A percentile compares a stretch with the other conserved stretches of the same genome.
These are phyloP conservation scores for Leptopilina boulardi DNA, from an alignment of 1,140 invertebrate species.

Conservation along the genomic window DNA sequence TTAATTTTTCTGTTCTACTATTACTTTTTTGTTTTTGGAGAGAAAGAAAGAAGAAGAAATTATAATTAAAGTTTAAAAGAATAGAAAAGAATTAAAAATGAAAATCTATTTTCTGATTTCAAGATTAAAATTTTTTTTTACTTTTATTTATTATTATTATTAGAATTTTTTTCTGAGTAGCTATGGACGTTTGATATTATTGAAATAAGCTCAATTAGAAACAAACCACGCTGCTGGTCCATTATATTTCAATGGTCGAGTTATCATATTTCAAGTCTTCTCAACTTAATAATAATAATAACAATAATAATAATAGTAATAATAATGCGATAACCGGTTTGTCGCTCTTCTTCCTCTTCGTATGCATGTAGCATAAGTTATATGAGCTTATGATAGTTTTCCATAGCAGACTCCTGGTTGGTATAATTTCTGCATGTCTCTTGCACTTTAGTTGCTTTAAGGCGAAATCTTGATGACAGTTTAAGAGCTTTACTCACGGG, in stretches of 20 bases:
- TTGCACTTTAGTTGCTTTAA: constrained; percentile 19
- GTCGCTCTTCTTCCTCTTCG: background rate
- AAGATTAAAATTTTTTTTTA: background rate
- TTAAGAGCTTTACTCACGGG: constrained; percentile 14
- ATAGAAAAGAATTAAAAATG: too few relatives aligned
- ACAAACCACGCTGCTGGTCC: constrained; percentile 19
- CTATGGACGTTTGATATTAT: background rate
- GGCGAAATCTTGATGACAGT: constrained; percentile 29
- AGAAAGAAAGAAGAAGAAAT: too few relatives aligned
- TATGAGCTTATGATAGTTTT: constrained; percentile 27
- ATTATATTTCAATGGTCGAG: constrained; percentile 8
- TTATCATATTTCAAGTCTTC: constrained; percentile 24
- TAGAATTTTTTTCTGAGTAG: background rate
- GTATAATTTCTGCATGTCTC: constrained; percentile 27
- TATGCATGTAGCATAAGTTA: background rate
- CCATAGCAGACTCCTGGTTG: background rate
- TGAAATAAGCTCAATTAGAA: constrained; percentile 35
- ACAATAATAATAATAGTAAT: constrained; percentile 1
- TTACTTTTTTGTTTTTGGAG: too few relatives aligned
- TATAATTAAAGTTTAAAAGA: too few relatives aligned
- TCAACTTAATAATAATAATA: constrained; percentile 19
- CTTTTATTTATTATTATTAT: background rate
- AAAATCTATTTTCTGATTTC: too few relatives aligned
- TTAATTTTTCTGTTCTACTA: too few relatives aligned
- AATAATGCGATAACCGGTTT: constrained; percentile 6